Conservation (phyloP, 2,797 vertebrate species). For the Cryptoblepharus egeriae region DNA sequence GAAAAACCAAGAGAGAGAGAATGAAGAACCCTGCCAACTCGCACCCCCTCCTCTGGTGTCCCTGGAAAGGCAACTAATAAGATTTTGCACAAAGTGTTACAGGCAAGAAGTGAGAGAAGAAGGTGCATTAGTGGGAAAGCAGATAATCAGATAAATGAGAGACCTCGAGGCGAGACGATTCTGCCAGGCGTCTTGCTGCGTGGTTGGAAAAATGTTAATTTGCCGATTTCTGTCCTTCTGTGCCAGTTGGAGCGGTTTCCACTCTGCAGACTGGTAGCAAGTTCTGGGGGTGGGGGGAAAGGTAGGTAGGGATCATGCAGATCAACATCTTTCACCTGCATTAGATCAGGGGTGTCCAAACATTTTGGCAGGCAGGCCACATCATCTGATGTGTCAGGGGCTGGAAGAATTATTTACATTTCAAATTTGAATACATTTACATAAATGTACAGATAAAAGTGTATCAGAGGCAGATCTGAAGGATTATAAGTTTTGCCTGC, state of each 20-base stretch:
- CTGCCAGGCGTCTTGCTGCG: slow-evolving; percentile 64
- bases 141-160: slow-evolving; percentile 75
- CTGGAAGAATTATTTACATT: too few relatives aligned
- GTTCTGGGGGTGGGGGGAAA: background rate
- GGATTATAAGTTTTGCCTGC: too few relatives aligned
- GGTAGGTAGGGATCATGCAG: background rate
- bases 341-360: too few relatives aligned
- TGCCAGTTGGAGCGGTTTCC: background rate
- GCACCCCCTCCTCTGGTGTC: background rate
- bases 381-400: too few relatives aligned
- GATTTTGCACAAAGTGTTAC: slow-evolving; percentile 69
- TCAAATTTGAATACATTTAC: too few relatives aligned
- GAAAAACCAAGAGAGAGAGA: slow-evolving; percentile 37
- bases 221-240: slow-evolving; percentile 54
- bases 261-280: background rate
- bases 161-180: slow-evolving; percentile 65
- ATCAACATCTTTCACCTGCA: too few relatives aligned
- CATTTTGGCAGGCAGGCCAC: too few relatives aligned
- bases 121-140: slow-evolving; percentile 64
- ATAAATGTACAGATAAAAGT: too few relatives aligned
- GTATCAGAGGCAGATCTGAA: too few relatives aligned
- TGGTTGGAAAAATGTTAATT: slow-evolving; percentile 70
- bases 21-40: slow-evolving; percentile 37
- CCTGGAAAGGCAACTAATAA: slow-evolving; percentile 69
- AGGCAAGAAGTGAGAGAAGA: slow-evolving; percentile 57